A percentile compares a stretch with the other conserved stretches of the same genome.
Evolutionary conservation across 2,797 vertebrate species (phyloP).

Genomic region (Mormyrops attenuatus): DNA sequence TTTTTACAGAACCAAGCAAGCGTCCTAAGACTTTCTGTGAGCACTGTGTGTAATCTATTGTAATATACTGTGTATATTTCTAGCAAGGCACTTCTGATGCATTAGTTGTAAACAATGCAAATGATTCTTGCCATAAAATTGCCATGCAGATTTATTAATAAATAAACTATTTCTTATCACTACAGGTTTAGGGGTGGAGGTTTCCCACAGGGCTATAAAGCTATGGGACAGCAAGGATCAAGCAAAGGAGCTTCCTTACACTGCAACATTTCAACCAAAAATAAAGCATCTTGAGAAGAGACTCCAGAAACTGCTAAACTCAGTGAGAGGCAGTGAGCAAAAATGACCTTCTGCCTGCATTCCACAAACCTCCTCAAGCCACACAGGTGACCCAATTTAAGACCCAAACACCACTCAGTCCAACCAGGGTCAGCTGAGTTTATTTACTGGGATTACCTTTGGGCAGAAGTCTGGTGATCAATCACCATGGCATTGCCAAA

Average conservation of each 20-base stretch:
- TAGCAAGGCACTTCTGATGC: not conserved
- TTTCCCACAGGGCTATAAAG: not conserved
- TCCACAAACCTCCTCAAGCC: not conserved
- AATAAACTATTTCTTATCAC: not conserved
- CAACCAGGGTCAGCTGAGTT: slow-evolving; percentile 7
- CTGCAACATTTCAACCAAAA: not conserved
- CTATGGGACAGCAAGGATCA: not conserved
- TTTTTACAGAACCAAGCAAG: not conserved
- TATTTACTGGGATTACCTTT: slow-evolving; percentile 7
- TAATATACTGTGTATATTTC: not conserved
- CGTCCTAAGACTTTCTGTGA: not conserved
- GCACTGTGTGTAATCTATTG: not conserved
- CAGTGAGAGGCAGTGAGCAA: not conserved
- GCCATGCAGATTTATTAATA: not conserved
- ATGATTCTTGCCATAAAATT: not conserved
- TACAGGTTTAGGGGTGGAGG: not conserved
- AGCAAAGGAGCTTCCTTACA: not conserved
- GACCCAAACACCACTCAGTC: not conserved
- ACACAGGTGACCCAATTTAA: slow-evolving; percentile 2
- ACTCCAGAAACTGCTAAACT: not conserved
- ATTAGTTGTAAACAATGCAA: not conserved
- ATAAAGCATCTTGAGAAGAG: not conserved
- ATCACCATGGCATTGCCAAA: not conserved
- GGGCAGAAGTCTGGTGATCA: slow-evolving; percentile 7
- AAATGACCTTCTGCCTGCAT: not conserved